A percentile compares a stretch with the other conserved stretches of the same genome.
Conservation (phyloP, 1,140 invertebrate genomes). For the Cecropterus lyciades region DNA sequence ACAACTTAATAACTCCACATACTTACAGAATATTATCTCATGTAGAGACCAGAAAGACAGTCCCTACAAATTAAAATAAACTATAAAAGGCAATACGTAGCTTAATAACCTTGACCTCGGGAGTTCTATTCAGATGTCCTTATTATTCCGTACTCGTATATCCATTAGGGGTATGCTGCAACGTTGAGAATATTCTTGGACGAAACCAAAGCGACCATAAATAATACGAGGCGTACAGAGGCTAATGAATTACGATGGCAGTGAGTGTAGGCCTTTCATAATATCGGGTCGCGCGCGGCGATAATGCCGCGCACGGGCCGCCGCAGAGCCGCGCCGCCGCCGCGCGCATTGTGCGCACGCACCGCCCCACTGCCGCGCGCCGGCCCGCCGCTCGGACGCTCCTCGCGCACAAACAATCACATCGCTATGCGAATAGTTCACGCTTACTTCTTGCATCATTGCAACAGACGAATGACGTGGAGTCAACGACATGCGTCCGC, state of each 20-base stretch:
- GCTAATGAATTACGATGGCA: slow-evolving; percentile 77
- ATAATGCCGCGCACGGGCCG: slow-evolving; percentile 36
- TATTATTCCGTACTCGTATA: slow-evolving; percentile 64
- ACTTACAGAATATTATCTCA: background rate
- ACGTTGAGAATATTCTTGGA: slow-evolving; percentile 67
- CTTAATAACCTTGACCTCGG: slow-evolving; percentile 63
- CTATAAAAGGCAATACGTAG: slow-evolving; percentile 21
- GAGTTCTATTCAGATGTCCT: slow-evolving; percentile 71
- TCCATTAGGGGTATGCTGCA: slow-evolving; percentile 59
- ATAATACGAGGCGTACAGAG: slow-evolving; percentile 71
- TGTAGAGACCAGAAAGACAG: background rate
- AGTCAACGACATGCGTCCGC: slow-evolving; percentile 62
- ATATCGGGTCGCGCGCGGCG: slow-evolving; percentile 43
- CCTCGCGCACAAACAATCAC: slow-evolving; percentile 28
- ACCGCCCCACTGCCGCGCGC: background rate
- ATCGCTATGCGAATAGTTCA: slow-evolving; percentile 59
- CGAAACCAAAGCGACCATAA: slow-evolving; percentile 74
- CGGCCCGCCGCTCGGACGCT: background rate
- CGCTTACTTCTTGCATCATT: slow-evolving; percentile 62
- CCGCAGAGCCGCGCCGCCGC: background rate
- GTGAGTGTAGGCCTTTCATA: slow-evolving; percentile 59
- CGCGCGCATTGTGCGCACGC: background rate
- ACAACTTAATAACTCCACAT: background rate
- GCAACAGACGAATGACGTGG: slow-evolving; percentile 45
- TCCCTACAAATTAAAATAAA: background rate